These are phyloP conservation scores for Pentamera pediparva DNA, from an alignment of 53 echinoderm and acorn worm species.

Conservation along the genomic window DNA sequence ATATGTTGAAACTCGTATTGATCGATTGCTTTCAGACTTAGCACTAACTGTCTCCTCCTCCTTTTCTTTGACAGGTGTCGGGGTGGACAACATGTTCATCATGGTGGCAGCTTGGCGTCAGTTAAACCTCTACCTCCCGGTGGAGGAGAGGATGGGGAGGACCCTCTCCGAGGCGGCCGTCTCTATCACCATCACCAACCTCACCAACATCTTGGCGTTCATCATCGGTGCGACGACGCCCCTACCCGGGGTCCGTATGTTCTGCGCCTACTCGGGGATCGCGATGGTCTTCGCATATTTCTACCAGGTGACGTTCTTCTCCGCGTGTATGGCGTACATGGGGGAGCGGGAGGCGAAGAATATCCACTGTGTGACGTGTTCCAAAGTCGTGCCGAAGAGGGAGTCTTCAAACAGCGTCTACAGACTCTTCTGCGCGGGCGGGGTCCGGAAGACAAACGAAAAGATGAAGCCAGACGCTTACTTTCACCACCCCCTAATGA, in stretches of 20 bases:
- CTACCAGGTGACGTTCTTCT: slow-evolving; percentile 67
- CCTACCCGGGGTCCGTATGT: slow-evolving; percentile 80
- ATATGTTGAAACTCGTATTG: too few relatives aligned
- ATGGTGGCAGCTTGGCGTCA: slow-evolving; percentile 98
- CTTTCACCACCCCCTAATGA: slow-evolving; percentile 83
- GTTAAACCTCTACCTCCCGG: slow-evolving; percentile 59
- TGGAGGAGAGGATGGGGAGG: slow-evolving; percentile 77
- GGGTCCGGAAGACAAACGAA: slow-evolving; percentile 30
- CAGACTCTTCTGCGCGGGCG: slow-evolving; percentile 57
- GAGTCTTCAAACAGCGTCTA: slow-evolving; percentile 51
- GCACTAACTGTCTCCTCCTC: too few relatives aligned
- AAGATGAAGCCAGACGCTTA: slow-evolving; percentile 39
- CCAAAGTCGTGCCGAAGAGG: slow-evolving; percentile 50
- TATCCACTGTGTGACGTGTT: slow-evolving; percentile 47
- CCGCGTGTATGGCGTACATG: slow-evolving; percentile 60
- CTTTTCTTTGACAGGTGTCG: slow-evolving; percentile 58
- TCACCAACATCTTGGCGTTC: slow-evolving; percentile 84
- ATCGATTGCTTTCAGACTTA: too few relatives aligned
- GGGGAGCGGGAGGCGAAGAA: slow-evolving; percentile 60
- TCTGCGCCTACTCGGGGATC: slow-evolving; percentile 66
- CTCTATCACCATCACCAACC: slow-evolving; percentile 96
- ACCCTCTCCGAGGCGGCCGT: slow-evolving; percentile 93
- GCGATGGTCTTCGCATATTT: slow-evolving; percentile 61
- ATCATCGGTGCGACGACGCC: slow-evolving; percentile 85
- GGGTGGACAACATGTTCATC: slow-evolving; percentile 99